Percentiles rank a stretch among this genome's conserved stretches.
Conservation (phyloP, 2,113 vertebrate species). For the Raja brachyura region DNA sequence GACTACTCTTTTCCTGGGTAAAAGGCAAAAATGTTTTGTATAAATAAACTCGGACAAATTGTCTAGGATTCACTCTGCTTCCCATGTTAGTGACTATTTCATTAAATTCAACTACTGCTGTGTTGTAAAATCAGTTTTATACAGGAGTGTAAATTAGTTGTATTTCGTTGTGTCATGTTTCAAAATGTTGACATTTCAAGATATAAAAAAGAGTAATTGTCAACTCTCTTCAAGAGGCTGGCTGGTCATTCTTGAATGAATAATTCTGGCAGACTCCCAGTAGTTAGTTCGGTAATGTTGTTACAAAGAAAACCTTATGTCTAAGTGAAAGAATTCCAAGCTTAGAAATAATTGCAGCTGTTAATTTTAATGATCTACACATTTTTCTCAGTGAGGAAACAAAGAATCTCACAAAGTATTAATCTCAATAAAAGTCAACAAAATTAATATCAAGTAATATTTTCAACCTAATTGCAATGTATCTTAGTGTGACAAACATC, state of each 20-base stretch:
- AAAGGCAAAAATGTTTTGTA: too few species aligned
- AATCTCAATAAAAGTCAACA: background rate
- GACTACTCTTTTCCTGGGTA: too few species aligned
- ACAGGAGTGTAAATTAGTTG: background rate
- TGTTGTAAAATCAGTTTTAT: background rate
- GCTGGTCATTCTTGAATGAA: background rate
- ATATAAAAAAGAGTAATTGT: background rate
- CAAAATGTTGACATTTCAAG: background rate
- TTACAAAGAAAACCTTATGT: background rate
- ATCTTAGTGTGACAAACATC: background rate
- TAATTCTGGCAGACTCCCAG: background rate
- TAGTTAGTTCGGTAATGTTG: background rate
- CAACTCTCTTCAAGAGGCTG: background rate
- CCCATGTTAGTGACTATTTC: background rate
- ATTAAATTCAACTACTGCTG: background rate
- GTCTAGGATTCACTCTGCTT: background rate
- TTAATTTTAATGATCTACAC: constrained; percentile 16
- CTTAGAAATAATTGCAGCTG: background rate
- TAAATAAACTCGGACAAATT: background rate
- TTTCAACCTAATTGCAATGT: constrained; percentile 7
- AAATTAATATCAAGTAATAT: constrained; percentile 2
- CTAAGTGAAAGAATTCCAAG: constrained; percentile 12
- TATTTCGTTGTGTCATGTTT: background rate
- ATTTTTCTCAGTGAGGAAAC: background rate
- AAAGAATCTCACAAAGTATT: constrained; percentile 23